Conservation (phyloP, 2,888 invertebrate species). For the Agonopterix arenella region DNA sequence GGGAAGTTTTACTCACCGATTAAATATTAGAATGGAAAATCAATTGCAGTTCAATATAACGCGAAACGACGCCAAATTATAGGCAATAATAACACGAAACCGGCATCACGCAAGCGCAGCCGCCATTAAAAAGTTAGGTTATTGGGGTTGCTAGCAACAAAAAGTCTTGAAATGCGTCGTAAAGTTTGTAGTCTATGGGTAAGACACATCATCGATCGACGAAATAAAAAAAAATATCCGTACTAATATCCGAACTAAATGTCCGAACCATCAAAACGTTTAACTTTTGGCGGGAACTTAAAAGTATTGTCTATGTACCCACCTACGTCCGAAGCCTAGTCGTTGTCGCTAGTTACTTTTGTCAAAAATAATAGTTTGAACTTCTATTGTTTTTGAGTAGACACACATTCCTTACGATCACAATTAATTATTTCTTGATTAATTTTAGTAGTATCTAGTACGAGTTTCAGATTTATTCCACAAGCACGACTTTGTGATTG, state of each 20-base stretch:
- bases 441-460: too few relatives aligned
- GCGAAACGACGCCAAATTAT: constrained; percentile 63
- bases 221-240: too few relatives aligned
- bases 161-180: background rate
- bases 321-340: background rate
- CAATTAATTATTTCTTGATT: too few relatives aligned
- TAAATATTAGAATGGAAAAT: constrained; percentile 33
- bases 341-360: too few relatives aligned
- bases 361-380: too few relatives aligned
- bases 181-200: background rate
- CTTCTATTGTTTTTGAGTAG: too few relatives aligned
- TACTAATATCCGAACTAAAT: background rate
- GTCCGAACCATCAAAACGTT: background rate
- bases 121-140: constrained; percentile 63
- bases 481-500: too few relatives aligned
- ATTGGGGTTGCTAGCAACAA: constrained; percentile 31
- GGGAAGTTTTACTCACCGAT: constrained; percentile 34
- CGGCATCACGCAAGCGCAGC: constrained; percentile 76
- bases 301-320: background rate
- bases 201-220: constrained; percentile 1
- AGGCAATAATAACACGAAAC: constrained; percentile 65
- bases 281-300: background rate
- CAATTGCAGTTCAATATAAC: constrained; percentile 41
- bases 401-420: too few relatives aligned
- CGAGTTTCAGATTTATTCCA: too few relatives aligned